These are phyloP conservation scores for Drosophila simulans DNA, from an alignment of 1,140 invertebrate genomes.

Conservation along the genomic window DNA sequence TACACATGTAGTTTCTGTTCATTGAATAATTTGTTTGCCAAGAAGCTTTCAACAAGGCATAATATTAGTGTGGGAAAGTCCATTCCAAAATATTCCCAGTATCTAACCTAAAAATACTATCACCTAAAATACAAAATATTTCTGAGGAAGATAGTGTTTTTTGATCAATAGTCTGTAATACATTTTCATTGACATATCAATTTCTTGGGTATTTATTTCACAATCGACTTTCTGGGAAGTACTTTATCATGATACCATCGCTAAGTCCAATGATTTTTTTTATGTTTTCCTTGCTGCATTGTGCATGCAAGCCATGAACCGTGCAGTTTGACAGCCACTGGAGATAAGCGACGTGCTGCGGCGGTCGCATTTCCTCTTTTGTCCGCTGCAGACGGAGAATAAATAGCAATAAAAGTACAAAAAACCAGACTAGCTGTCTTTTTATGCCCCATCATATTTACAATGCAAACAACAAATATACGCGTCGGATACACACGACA, in stretches of 20 bases:
- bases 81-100: neutral
- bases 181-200: slow-evolving; percentile 10
- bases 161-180: too few relatives aligned
- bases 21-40: slow-evolving; percentile 36
- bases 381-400: slow-evolving; percentile 35
- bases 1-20: slow-evolving; percentile 6
- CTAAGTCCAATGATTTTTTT: neutral
- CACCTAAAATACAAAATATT: neutral
- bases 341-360: slow-evolving; percentile 54
- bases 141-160: neutral
- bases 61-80: slow-evolving; percentile 20
- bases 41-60: slow-evolving; percentile 5
- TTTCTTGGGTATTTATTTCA: slow-evolving; percentile 18
- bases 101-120: too few relatives aligned
- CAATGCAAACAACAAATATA: slow-evolving; percentile 48
- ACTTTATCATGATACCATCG: slow-evolving; percentile 27
- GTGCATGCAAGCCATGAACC: slow-evolving; percentile 58
- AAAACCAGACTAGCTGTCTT: slow-evolving; percentile 47
- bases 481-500: slow-evolving; percentile 38
- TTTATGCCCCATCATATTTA: slow-evolving; percentile 51
- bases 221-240: slow-evolving; percentile 20
- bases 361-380: slow-evolving; percentile 47
- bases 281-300: slow-evolving; percentile 30
- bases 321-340: slow-evolving; percentile 62
- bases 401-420: slow-evolving; percentile 52